Conservation (phyloP, 2,113 vertebrate genomes). For the Stigmatopora nigra region DNA sequence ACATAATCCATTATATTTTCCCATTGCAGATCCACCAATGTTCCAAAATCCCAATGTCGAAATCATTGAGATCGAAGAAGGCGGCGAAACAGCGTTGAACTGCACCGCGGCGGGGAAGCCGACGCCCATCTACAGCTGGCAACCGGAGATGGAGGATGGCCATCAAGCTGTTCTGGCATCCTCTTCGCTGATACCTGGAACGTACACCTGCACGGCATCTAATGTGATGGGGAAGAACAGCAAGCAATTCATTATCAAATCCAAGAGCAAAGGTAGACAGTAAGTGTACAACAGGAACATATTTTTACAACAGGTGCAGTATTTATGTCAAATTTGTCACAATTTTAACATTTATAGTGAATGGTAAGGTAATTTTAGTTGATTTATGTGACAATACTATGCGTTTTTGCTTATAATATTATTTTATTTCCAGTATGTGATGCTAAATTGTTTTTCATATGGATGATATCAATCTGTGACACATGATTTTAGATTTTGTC, state of each 20-base stretch:
- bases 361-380: background rate
- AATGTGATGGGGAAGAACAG: conserved; percentile 59
- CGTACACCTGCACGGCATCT: conserved; percentile 64
- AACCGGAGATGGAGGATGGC: conserved; percentile 20
- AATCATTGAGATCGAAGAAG: conserved; percentile 50
- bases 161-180: conserved; percentile 50
- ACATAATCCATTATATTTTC: background rate
- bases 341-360: conserved; percentile 17
- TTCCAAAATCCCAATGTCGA: conserved; percentile 57
- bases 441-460: conserved; percentile 28
- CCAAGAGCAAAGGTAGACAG: conserved; percentile 50
- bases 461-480: conserved; percentile 24
- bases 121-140: conserved; percentile 61
- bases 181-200: conserved; percentile 55
- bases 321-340: conserved; percentile 27
- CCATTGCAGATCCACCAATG: conserved; percentile 54
- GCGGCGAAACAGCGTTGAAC: conserved; percentile 53
- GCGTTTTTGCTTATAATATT: conserved; percentile 17
- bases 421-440: conserved; percentile 27
- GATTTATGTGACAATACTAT: background rate
- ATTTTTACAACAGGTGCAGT: background rate
- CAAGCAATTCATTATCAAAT: conserved; percentile 64
- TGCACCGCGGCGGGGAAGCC: conserved; percentile 64
- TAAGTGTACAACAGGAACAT: background rate
- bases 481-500: conserved; percentile 11